These are phyloP conservation scores for Drusus annulatus DNA, from an alignment of 1,140 invertebrate genomes.

Conservation along the genomic window DNA sequence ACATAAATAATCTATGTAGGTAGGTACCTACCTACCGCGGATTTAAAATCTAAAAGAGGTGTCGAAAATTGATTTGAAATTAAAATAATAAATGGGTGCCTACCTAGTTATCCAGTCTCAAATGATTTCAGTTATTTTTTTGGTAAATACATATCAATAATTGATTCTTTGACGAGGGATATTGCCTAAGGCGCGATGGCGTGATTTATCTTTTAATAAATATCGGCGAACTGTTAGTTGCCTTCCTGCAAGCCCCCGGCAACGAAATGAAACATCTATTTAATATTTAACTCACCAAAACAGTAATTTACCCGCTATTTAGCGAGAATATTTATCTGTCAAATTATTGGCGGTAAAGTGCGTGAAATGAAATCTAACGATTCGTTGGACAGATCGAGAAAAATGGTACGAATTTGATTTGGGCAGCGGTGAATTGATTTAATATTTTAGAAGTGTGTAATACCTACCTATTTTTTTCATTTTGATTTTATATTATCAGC, in stretches of 20 bases:
- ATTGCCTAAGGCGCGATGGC: background rate
- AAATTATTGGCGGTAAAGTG: background rate
- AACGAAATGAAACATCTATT: background rate
- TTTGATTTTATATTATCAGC: too few relatives aligned
- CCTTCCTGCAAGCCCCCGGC: background rate
- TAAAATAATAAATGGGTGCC: too few relatives aligned
- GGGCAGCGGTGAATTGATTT: too few relatives aligned
- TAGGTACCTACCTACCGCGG: too few relatives aligned
- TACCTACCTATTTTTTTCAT: too few relatives aligned
- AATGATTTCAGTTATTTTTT: background rate
- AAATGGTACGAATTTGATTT: too few relatives aligned
- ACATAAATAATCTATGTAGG: too few relatives aligned
- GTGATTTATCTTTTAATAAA: conserved; percentile 15
- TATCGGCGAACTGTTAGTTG: background rate
- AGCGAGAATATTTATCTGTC: background rate
- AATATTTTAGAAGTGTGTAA: too few relatives aligned
- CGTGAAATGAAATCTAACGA: background rate
- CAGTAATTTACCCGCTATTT: background rate
- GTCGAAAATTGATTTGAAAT: too few relatives aligned
- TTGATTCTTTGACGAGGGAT: conserved; percentile 11
- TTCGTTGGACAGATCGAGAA: too few relatives aligned
- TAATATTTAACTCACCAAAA: background rate
- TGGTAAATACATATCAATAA: background rate
- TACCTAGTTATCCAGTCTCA: background rate
- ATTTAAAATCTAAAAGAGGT: too few relatives aligned